Evolutionary conservation across 2,113 vertebrate species (phyloP), one percentile per base, ranked within the genome.

Genomic region (Atractosteus spatula): DNA sequence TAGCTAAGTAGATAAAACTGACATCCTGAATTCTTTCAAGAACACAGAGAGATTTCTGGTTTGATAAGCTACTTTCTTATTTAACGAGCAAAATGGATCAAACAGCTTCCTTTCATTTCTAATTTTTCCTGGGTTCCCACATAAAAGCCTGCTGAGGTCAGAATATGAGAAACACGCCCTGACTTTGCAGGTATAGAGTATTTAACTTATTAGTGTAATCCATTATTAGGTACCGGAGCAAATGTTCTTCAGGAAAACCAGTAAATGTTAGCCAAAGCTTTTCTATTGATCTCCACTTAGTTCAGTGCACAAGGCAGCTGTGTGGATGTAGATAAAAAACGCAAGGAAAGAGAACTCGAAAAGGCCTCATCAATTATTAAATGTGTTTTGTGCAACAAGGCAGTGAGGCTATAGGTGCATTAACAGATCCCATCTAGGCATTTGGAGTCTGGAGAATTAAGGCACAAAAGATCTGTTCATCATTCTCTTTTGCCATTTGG

Each of bases 141-240:
- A 29, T 29, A 51, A 10, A 51, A 51, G 47, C 47, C 5, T 7
- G 5, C 5, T 51, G 47, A 51, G 12, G 67, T 64, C 70, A 56
- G 62, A 80, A 72, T 44, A 62, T 43, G 65, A 62, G 66, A 75
- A 56, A 66, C 71, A 56, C 42, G 29, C n/a, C 68, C 72, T 69
- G 74, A 69, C 74, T 57, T 68, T 66, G 78, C 67, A 13, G 69
- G 80, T 79, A 69, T 73, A 44, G 62, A 80, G 76, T 80, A 79
- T 73, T 77, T 76, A 71, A 83, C 78, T 84, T 81, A 80, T 85
- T 78, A 78, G 77, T 77, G 73, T 79, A 81, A 86, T 83, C 78
- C 71, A 79, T 83, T 82, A 83, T 73, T 63, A 81, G 76, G 76
- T 79, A 71, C 72, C 68, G 73, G 74, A 81, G 63, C 66, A 79